Evolutionary conservation across 2,888 invertebrate species (phyloP).

Genomic region (Antitype chi): DNA sequence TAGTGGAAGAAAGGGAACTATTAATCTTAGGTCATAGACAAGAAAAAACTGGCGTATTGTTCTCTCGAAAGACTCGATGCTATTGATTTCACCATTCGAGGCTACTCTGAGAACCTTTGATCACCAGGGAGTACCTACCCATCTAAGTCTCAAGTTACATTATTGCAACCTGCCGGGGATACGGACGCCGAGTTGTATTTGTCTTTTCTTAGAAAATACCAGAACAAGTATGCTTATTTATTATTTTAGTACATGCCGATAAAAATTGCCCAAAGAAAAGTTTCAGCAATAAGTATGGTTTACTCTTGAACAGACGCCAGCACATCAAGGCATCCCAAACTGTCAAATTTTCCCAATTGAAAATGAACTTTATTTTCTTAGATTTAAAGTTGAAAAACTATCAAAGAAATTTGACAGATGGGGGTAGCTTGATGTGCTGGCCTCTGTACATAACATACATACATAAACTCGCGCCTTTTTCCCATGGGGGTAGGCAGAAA

Average conservation of each 20-base stretch:
- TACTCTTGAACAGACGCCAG: no score
- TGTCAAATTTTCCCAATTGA: no score
- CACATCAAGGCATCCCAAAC: no score
- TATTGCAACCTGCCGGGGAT: slow-evolving; percentile 15
- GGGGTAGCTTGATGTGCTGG: no score
- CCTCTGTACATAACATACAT: no score
- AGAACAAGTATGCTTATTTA: neutral
- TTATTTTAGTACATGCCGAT: neutral
- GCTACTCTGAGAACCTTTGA: slow-evolving; percentile 20
- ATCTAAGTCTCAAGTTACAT: slow-evolving; percentile 2
- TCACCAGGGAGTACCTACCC: neutral
- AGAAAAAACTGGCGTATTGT: slow-evolving; percentile 32
- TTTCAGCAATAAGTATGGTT: neutral
- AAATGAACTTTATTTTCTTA: no score
- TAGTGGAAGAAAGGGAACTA: slow-evolving; percentile 11
- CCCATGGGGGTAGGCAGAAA: no score
- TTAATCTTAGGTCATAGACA: slow-evolving; percentile 11
- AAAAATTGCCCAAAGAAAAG: neutral
- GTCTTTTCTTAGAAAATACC: neutral
- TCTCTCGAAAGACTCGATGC: slow-evolving; percentile 1
- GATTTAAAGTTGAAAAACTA: no score
- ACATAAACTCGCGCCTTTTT: no score
- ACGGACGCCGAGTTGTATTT: neutral
- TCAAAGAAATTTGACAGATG: no score
- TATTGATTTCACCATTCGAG: slow-evolving; percentile 31